These are phyloP conservation scores for Rotaria socialis DNA, from an alignment of 2,888 invertebrate genomes.

Conservation along the genomic window DNA sequence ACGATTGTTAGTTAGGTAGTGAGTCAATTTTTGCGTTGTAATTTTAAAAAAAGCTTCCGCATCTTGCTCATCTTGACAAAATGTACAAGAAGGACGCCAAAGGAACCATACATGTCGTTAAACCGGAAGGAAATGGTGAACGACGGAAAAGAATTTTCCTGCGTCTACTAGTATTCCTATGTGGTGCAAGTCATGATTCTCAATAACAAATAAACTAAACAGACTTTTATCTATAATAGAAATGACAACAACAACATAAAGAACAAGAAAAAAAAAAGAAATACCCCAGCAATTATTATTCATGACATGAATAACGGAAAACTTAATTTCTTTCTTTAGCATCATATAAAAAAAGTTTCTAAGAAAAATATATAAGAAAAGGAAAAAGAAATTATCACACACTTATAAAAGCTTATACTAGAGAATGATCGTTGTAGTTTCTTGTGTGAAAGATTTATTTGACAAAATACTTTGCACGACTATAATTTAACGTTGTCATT, in stretches of 20 bases:
- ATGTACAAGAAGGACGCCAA: neutral
- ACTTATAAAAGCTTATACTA: neutral
- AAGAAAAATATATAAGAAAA: neutral
- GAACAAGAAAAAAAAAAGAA: neutral
- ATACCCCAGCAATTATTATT: neutral
- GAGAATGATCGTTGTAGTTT: neutral
- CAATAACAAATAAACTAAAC: neutral
- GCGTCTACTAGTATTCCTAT: neutral
- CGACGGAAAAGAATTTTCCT: slow-evolving; percentile 5
- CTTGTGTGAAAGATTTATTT: neutral
- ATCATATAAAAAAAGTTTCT: no score
- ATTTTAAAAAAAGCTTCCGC: neutral
- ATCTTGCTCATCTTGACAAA: neutral
- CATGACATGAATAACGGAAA: neutral
- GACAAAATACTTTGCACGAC: neutral
- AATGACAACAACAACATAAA: neutral
- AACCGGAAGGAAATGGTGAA: neutral
- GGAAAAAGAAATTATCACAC: neutral
- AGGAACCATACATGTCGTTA: neutral
- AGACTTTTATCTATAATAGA: neutral
- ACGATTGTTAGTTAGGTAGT: neutral
- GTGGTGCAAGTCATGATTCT: neutral
- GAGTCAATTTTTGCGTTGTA: neutral
- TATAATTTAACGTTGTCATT: neutral
- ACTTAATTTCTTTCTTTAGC: neutral